Evolutionary conservation across 2,888 invertebrate genomes (phyloP).

Genomic region (Polydesmus complanatus): DNA sequence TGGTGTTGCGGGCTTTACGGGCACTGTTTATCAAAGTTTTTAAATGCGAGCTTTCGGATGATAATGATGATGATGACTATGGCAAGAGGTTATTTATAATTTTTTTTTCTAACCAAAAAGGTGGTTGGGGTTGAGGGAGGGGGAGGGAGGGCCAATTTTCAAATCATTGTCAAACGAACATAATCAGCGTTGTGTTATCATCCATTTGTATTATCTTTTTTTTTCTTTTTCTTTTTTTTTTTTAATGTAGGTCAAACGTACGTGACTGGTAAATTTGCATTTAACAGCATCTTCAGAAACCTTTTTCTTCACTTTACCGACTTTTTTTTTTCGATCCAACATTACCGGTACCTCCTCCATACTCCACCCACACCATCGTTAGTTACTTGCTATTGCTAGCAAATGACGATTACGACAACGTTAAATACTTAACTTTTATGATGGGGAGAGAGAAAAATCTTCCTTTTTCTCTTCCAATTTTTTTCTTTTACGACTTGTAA

Average conservation of each 20-base stretch:
- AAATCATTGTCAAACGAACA: background rate
- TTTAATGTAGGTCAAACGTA: background rate
- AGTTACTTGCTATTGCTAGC: background rate
- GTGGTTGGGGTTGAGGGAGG: background rate
- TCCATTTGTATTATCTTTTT: too few species aligned
- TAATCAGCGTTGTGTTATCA: too few species aligned
- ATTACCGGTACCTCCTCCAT: background rate
- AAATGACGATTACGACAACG: background rate
- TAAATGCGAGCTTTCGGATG: background rate
- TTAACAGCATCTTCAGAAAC: background rate
- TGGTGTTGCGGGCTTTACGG: background rate
- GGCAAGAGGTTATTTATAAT: background rate
- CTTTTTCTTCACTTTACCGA: too few species aligned
- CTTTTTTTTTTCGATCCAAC: background rate
- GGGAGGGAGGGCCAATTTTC: background rate
- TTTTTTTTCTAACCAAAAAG: too few species aligned
- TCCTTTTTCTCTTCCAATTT: background rate
- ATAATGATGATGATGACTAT: background rate
- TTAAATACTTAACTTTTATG: background rate
- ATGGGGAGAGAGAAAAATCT: background rate
- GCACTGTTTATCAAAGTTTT: too few species aligned
- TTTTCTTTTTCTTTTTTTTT: too few species aligned
- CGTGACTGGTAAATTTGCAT: background rate
- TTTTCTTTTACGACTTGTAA: background rate
- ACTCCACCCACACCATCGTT: background rate